Evolutionary conservation across 1,140 invertebrate species (phyloP).

Genomic region (Tetramorium parvispinum): DNA sequence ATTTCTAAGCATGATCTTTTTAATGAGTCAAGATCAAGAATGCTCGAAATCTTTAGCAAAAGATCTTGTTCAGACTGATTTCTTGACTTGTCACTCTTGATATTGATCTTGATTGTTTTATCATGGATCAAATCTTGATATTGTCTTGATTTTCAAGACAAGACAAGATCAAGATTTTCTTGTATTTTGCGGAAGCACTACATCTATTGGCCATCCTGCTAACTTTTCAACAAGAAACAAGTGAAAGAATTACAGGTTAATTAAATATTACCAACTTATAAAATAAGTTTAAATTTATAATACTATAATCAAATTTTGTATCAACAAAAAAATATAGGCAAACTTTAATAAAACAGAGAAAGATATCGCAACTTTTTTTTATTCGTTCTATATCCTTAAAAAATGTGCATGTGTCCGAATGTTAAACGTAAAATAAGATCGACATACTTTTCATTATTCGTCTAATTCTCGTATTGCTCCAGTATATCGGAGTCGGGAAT

Average conservation of each 20-base stretch:
- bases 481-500: background rate
- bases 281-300: background rate
- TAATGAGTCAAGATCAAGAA: too few relatives aligned
- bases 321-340: background rate
- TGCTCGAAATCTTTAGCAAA: too few relatives aligned
- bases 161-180: too few relatives aligned
- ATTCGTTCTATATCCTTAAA: background rate
- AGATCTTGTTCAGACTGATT: too few relatives aligned
- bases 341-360: background rate
- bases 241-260: background rate
- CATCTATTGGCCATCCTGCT: too few relatives aligned
- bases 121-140: too few relatives aligned
- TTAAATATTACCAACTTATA: background rate
- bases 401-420: background rate
- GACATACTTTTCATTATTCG: background rate
- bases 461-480: constrained; percentile 18
- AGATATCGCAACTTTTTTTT: background rate
- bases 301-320: background rate
- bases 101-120: too few relatives aligned
- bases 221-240: background rate
- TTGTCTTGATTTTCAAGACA: too few relatives aligned
- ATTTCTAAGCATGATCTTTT: too few relatives aligned
- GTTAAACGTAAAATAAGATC: background rate
- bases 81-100: too few relatives aligned
- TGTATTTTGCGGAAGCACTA: too few relatives aligned